phyloP scores from a whole-genome alignment of 2,797 vertebrate species.

The Anas acuta region DNA sequence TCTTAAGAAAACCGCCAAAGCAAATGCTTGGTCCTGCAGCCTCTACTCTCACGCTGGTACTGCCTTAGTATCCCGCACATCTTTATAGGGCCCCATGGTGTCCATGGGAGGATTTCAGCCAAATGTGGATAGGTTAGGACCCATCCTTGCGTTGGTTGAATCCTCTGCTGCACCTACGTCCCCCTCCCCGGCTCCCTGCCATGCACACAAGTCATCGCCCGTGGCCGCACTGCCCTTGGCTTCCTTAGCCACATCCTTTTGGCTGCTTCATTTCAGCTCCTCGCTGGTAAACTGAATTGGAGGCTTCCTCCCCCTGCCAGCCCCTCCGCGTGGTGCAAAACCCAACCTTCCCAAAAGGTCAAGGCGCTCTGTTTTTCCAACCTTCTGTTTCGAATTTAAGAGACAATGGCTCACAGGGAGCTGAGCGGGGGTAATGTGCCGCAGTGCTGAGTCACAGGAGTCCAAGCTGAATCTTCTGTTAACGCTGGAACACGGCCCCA shows the following conservation, averaged over 20 bases:
- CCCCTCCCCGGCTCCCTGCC: neutral
- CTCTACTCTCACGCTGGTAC: neutral
- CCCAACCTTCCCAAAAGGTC: constrained; percentile 68
- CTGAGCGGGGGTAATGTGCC: neutral
- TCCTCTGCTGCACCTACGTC: neutral
- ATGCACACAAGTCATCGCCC: neutral
- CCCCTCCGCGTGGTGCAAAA: constrained; percentile 38
- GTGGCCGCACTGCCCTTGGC: neutral
- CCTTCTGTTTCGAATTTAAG: constrained; percentile 64
- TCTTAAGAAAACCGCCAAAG: neutral
- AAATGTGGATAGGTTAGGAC: neutral
- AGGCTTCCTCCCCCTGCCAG: constrained; percentile 52
- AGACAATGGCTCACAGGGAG: constrained; percentile 55
- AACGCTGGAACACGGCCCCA: neutral
- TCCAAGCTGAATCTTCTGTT: neutral
- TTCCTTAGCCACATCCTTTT: constrained; percentile 63
- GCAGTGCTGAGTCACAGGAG: constrained; percentile 59
- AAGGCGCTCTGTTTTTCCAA: constrained; percentile 43
- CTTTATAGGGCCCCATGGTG: fast-evolving
- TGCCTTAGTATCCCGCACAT: neutral
- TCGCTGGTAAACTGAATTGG: constrained; percentile 34
- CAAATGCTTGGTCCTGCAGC: neutral
- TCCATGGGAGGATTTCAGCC: neutral
- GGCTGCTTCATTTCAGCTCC: constrained; percentile 34
- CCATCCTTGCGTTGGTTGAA: neutral